Evolutionary conservation across 1,140 invertebrate species (phyloP).

Genomic region (Probaryconus sp.): DNA sequence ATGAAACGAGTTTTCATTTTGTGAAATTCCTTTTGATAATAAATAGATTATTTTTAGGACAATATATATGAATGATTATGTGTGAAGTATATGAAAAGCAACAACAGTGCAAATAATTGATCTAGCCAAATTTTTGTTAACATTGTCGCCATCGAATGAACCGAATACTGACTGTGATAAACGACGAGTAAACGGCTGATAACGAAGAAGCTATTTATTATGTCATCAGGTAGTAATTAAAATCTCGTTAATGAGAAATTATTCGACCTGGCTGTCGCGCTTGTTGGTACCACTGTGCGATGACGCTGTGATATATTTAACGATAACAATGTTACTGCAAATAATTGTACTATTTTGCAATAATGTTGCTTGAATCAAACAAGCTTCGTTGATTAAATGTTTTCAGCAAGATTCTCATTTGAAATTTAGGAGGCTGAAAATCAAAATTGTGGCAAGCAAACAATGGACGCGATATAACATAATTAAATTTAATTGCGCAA

Average conservation of each 20-base stretch:
- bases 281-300: slow-evolving; percentile 11
- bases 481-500: no score
- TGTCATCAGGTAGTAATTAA: slow-evolving; percentile 56
- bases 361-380: slow-evolving; percentile 1
- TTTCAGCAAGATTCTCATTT: slow-evolving; percentile 3
- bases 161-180: slow-evolving; percentile 26
- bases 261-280: slow-evolving; percentile 36
- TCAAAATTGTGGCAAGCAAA: no score
- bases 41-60: no score
- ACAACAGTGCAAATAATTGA: slow-evolving; percentile 2
- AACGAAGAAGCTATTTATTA: slow-evolving; percentile 51
- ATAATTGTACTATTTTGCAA: slow-evolving; percentile 39
- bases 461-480: background rate
- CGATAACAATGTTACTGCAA: slow-evolving; percentile 21
- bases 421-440: no score
- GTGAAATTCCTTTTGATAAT: no score
- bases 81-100: no score
- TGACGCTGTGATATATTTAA: slow-evolving; percentile 13
- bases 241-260: slow-evolving; percentile 60
- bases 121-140: slow-evolving; percentile 10
- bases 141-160: slow-evolving; percentile 15
- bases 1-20: no score
- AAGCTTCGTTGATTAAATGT: slow-evolving; percentile 3
- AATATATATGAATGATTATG: no score
- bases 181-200: slow-evolving; percentile 47